A percentile compares a stretch with the other conserved stretches of the same genome.
Evolutionary conservation across 1,140 invertebrate species (phyloP).

Genomic region (Ceratina australensis): DNA sequence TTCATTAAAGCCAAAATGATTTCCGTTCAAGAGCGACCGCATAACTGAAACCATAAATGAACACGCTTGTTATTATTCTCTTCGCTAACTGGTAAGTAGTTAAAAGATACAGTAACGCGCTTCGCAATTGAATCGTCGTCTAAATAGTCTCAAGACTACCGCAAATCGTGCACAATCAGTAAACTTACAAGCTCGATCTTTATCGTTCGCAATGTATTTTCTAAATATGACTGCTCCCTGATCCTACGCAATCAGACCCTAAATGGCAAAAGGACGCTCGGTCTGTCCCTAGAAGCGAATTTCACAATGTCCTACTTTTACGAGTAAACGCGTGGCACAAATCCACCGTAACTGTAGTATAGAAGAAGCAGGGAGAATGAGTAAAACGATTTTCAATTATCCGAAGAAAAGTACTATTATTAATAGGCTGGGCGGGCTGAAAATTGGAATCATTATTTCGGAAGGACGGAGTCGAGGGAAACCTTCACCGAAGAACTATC

Average conservation of each 20-base stretch:
- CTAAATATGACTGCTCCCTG: neutral
- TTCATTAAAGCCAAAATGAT: neutral
- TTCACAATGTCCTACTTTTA: slow-evolving; percentile 3
- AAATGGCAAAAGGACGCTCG: too few relatives aligned
- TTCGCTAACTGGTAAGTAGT: too few relatives aligned
- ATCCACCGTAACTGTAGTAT: neutral
- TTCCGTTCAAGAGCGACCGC: too few relatives aligned
- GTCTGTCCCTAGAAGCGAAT: slow-evolving; percentile 4
- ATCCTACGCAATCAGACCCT: neutral
- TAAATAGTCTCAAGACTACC: neutral
- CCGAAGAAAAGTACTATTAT: too few relatives aligned
- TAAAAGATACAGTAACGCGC: too few relatives aligned
- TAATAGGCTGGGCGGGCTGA: too few relatives aligned
- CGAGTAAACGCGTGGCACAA: neutral
- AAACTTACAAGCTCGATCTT: too few relatives aligned
- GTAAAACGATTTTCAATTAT: neutral
- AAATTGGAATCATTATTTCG: too few relatives aligned
- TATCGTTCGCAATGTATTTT: neutral
- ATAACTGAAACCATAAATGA: too few relatives aligned
- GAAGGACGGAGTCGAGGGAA: too few relatives aligned
- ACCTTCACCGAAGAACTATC: too few relatives aligned
- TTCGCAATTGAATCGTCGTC: neutral
- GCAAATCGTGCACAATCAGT: neutral
- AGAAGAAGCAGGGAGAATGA: neutral
- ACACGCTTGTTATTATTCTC: too few relatives aligned